A percentile compares a stretch with the other conserved stretches of the same genome.
Conservation (phyloP, 1,140 invertebrate genomes). For the Nymphalis io region DNA sequence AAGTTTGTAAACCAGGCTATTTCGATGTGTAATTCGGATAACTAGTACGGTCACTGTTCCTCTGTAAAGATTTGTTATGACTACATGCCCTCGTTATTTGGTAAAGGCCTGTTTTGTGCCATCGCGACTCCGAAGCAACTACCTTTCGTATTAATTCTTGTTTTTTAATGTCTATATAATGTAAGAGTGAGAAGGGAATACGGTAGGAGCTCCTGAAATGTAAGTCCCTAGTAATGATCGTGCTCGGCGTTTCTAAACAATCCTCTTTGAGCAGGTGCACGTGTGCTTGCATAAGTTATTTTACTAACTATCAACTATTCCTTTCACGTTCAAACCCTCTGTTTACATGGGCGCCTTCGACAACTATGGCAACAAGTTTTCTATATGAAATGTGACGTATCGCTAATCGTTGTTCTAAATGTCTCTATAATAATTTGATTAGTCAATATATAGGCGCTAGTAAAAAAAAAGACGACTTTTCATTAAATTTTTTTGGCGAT, state of each 20-base stretch:
- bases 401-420: neutral
- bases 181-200: conserved; percentile 37
- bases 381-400: conserved; percentile 7
- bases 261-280: conserved; percentile 67
- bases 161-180: conserved; percentile 6
- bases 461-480: too few relatives aligned
- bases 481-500: too few relatives aligned
- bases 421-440: neutral
- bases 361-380: conserved; percentile 13
- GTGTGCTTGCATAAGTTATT: conserved; percentile 64
- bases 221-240: conserved; percentile 31
- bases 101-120: neutral
- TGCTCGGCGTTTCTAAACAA: conserved; percentile 54
- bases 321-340: conserved; percentile 42
- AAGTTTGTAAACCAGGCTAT: conserved; percentile 26
- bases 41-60: conserved; percentile 20
- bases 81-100: conserved; percentile 18
- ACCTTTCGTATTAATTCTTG: neutral
- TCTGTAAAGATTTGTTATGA: conserved; percentile 23
- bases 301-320: conserved; percentile 53
- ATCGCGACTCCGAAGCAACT: neutral
- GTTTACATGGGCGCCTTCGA: conserved; percentile 34
- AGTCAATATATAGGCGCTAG: neutral
- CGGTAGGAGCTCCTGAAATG: conserved; percentile 27
- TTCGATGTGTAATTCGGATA: conserved; percentile 25